Evolutionary conservation across 2,113 vertebrate species (phyloP).

Genomic region (Cyrtonyx montezumae): DNA sequence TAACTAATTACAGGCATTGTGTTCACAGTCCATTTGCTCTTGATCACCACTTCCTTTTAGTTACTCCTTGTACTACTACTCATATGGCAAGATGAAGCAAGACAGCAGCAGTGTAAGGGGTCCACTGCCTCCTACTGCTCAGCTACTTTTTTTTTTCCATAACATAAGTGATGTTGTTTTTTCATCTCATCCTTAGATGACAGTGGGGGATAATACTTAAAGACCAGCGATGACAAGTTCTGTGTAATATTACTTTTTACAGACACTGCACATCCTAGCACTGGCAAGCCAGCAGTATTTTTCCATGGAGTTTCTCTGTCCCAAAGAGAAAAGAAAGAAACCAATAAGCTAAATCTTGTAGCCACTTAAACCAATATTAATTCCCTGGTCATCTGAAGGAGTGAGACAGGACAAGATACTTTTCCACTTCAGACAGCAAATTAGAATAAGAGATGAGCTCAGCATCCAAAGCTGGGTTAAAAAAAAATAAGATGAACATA

Average conservation of each 20-base stretch:
- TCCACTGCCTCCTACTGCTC: not conserved
- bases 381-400: not conserved
- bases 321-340: not conserved
- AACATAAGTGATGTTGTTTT: not conserved
- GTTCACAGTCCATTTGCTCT: not conserved
- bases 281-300: not conserved
- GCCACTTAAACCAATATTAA: not conserved
- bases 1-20: slow-evolving; percentile 48
- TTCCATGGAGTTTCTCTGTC: not conserved
- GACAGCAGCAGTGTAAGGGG: not conserved
- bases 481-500: too few species aligned
- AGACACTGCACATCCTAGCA: not conserved
- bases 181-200: not conserved
- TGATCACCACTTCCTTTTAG: slow-evolving; percentile 25
- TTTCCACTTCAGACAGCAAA: not conserved
- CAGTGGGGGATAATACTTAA: not conserved
- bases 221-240: not conserved
- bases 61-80: not conserved
- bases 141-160: not conserved
- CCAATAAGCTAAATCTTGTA: not conserved
- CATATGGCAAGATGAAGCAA: not conserved
- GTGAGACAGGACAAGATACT: not conserved
- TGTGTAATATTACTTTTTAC: not conserved
- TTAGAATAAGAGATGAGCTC: not conserved
- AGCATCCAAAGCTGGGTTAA: not conserved